phyloP scores from a whole-genome alignment of 2,113 vertebrate species.

The Glaucidium brasilianum region DNA sequence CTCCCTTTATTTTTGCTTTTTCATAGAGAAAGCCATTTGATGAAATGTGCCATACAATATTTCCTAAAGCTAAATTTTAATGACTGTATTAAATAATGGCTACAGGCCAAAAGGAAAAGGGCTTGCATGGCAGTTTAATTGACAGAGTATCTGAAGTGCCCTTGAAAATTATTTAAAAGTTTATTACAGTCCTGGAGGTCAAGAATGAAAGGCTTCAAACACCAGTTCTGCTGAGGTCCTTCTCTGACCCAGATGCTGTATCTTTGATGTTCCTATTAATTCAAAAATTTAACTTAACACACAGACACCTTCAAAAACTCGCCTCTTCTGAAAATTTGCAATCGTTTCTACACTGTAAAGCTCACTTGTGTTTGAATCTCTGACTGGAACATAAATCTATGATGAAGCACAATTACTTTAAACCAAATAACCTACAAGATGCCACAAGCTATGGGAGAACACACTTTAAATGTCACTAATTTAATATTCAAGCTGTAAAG shows the following conservation, averaged over 20 bases:
- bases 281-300: slow-evolving; percentile 37
- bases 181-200: slow-evolving; percentile 61
- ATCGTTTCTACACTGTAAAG: neutral
- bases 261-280: slow-evolving; percentile 57
- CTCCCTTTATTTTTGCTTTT: neutral
- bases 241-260: slow-evolving; percentile 37
- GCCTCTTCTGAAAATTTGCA: neutral
- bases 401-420: slow-evolving; percentile 32
- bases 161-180: slow-evolving; percentile 66
- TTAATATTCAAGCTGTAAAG: slow-evolving; percentile 29
- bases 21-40: neutral
- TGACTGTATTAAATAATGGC: slow-evolving; percentile 46
- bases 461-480: slow-evolving; percentile 10
- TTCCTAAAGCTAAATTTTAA: slow-evolving; percentile 48
- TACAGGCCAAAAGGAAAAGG: slow-evolving; percentile 41
- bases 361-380: neutral
- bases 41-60: neutral
- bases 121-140: slow-evolving; percentile 53
- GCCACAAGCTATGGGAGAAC: slow-evolving; percentile 13
- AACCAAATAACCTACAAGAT: slow-evolving; percentile 6
- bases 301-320: slow-evolving; percentile 45
- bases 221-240: slow-evolving; percentile 33
- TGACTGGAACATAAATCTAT: slow-evolving; percentile 13
- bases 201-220: slow-evolving; percentile 61
- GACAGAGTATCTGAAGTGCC: slow-evolving; percentile 52